Conservation (phyloP, 2,888 invertebrate genomes). For the Diarsia mendica region DNA sequence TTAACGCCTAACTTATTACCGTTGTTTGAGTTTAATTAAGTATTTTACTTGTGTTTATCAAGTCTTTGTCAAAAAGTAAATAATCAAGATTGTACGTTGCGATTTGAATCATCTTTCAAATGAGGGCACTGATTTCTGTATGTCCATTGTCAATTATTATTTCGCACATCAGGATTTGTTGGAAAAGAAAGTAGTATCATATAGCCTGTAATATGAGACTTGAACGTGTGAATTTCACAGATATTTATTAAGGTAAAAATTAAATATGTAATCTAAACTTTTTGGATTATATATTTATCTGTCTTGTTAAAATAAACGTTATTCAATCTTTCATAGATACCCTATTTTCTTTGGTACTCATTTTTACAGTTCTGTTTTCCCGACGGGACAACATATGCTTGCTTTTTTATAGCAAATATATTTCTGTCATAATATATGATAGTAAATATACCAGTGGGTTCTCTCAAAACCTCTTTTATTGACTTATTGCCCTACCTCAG, state of each 20-base stretch:
- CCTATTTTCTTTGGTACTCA: too few species aligned
- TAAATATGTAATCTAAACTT: too few species aligned
- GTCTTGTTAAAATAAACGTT: background rate
- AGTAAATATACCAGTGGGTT: too few species aligned
- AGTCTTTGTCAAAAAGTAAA: constrained; percentile 45
- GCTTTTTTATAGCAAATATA: background rate
- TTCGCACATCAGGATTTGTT: background rate
- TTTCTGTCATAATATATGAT: too few species aligned
- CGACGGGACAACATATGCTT: background rate
- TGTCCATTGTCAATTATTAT: background rate
- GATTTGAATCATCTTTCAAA: background rate
- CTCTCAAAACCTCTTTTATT: too few species aligned
- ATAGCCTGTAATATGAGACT: too few species aligned
- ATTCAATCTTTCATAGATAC: background rate
- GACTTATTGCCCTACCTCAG: too few species aligned
- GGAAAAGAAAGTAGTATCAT: background rate
- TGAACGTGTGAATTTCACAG: too few species aligned
- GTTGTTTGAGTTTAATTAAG: constrained; percentile 67
- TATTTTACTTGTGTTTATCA: constrained; percentile 56
- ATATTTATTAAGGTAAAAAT: too few species aligned
- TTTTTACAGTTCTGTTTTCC: background rate
- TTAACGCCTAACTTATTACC: constrained; percentile 70
- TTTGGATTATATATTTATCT: too few species aligned
- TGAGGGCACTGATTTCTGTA: background rate
- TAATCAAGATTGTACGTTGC: background rate